A percentile compares a stretch with the other conserved stretches of the same genome.
phyloP scores from a whole-genome alignment of 2,113 vertebrate species.

The Tetraodon nigroviridis region DNA sequence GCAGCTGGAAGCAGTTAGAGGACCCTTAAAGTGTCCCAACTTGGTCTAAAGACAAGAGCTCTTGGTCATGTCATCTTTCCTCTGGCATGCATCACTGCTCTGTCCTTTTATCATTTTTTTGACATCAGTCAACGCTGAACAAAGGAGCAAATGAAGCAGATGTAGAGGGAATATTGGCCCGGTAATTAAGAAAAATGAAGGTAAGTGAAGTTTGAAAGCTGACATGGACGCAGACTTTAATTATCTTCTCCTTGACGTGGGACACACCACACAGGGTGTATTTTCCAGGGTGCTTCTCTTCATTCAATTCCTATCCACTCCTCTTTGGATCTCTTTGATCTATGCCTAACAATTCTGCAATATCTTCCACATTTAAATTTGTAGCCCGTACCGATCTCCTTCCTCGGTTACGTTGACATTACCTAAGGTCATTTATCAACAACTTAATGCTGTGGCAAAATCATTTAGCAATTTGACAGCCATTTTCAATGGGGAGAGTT shows the following conservation, averaged over 20 bases:
- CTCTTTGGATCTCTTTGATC: constrained; percentile 6
- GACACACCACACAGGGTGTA: constrained; percentile 28
- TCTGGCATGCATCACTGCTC: constrained; percentile 45
- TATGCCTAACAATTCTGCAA: constrained; percentile 2
- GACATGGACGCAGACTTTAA: constrained; percentile 61
- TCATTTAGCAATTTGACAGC: neutral
- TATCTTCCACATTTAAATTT: constrained; percentile 3
- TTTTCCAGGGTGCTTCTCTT: constrained; percentile 30
- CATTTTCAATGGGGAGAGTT: neutral
- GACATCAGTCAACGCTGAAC: constrained; percentile 74
- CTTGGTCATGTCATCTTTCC: constrained; percentile 45
- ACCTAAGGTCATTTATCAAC: constrained; percentile 8
- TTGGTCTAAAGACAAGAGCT: constrained; percentile 54
- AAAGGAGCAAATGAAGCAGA: constrained; percentile 76
- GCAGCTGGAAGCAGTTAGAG: constrained; percentile 41
- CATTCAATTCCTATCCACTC: constrained; percentile 43
- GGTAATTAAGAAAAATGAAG: constrained; percentile 80
- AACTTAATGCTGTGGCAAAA: neutral
- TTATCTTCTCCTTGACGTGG: constrained; percentile 64
- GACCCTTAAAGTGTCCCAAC: constrained; percentile 56
- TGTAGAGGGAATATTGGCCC: constrained; percentile 64
- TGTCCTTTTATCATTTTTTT: constrained; percentile 71
- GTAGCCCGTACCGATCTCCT: neutral
- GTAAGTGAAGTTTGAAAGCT: constrained; percentile 65
- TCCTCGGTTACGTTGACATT: neutral